Base-by-base conservation (phyloP, 2,797 vertebrate genomes). In the Merluccius polli region DNA sequence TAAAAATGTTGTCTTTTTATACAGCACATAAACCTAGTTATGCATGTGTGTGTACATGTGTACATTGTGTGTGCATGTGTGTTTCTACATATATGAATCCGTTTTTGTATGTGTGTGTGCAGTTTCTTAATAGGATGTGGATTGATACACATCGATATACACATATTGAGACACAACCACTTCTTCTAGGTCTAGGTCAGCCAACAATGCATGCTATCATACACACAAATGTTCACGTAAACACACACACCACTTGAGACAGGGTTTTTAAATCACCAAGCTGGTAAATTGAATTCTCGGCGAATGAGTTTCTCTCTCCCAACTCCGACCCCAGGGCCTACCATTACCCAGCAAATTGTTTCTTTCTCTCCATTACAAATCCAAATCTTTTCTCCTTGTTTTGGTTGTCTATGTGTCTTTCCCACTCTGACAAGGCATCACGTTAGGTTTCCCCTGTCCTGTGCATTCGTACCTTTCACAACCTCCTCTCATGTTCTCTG, bases 271-370 rank as follows among this genome's bases (percentile, higher is more conserved):
- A 88, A 83, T 84, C 83, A 83, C 81, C 78, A 84, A 74, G 69
- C 82, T 83, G 77, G 77, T 81, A 84, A 88, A 88, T 83, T 88
- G 82, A 88, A 88, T 86, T 82, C 80, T 75, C 73, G 33, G 73
- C 72, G 78, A 85, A 82, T 81, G 75, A 79, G 77, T 84, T 84
- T 83, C 79, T 84, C 78, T 84, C 78, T 77, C 73, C 41, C 83
- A 73, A 78, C 75, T 77, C n/a, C 10, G 77, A 85, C 84, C 85
- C 80, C 41, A 71, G 75, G 77, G 83, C 76, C 77, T 77, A 24
- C 73, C 75, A 82, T 82, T 83, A 84, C 73, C 74, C 70, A 71
- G 75, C 81, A 83, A 83, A 73, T 82, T 77, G 77, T 82, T 88
- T 79, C 72, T 77, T 75, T 80, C 63, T 76, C 71, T 77, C 72